Evolutionary conservation across 2,113 vertebrate species (phyloP), one percentile per base, ranked within the genome.

Genomic region (Ceyx melanurus): DNA sequence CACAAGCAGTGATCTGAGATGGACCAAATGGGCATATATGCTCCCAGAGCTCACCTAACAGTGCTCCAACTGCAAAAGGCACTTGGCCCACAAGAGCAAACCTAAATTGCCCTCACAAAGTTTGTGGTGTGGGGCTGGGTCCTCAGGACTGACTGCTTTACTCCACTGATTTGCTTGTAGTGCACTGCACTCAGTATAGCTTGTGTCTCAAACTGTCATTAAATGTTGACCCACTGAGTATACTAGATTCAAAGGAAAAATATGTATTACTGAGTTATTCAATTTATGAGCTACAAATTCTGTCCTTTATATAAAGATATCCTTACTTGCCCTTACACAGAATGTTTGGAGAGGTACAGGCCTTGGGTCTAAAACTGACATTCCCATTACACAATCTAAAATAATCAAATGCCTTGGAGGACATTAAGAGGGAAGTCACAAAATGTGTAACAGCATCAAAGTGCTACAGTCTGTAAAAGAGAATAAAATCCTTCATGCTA

Each of bases 321-420:
- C 40, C 48, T 87, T 85, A 65, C 37, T 93, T 77, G 70, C 70
- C 64, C 51, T 80, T 86, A 77, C 26, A 78, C 22, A 93, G 74
- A 91, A 57, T 64, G 74, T 37, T 87, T 77, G 19, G 54, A 93
- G 75, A 76, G 26, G 26, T 66, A 92, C 61, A 81, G 28, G 82
- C 82, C 61, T 90, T 67, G 43, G 56, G 86, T 88, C 68, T 86
- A 83, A 72, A 90, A 70, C 64, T 91, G 92, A 89, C 91, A 89
- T 91, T 80, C 67, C 67, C 0, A 0, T 75, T 33, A 80, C 67
- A 71, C 0, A 6, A 79, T 53, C 91, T 91, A 90, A 96, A 96
- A 93, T 90, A 89, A 92, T 48, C 71, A 85, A 92, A 56, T 80
- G 64, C 82, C 81, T 92, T 3, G 5, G 66, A 95, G 89, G 51